These are phyloP conservation scores for Podarcis lilfordi DNA, from an alignment of 2,797 vertebrate genomes.

Conservation along the genomic window DNA sequence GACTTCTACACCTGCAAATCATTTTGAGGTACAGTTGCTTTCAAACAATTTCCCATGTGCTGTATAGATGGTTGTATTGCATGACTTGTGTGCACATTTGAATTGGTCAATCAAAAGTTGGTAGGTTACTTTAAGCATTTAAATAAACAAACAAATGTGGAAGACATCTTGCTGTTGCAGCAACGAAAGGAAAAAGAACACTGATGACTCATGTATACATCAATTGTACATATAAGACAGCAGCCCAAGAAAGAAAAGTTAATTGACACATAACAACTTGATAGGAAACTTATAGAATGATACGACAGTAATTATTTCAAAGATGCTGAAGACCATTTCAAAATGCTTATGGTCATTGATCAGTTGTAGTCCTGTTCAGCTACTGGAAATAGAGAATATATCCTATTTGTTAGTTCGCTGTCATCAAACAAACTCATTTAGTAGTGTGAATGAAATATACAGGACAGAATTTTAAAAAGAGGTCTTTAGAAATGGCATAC, in stretches of 20 bases:
- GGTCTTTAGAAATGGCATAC: constrained; percentile 76
- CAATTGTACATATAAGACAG: not conserved
- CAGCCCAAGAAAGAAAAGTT: not conserved
- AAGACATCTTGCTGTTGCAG: not conserved
- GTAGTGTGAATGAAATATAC: constrained; percentile 36
- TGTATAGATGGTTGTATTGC: not conserved
- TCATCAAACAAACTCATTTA: constrained; percentile 7
- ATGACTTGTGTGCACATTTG: not conserved
- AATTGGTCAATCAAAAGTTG: not conserved
- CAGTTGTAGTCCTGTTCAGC: not conserved
- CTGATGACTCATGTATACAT: not conserved
- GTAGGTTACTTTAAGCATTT: not conserved
- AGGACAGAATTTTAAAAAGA: constrained; percentile 42
- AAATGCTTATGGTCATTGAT: not conserved
- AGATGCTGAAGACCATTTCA: not conserved
- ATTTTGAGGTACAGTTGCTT: not conserved
- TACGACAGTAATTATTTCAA: not conserved
- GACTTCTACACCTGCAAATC: not conserved
- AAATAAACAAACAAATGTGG: not conserved
- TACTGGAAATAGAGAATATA: not conserved
- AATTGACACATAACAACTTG: not conserved
- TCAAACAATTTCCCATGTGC: not conserved
- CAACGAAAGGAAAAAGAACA: not conserved
- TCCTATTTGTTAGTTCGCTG: not conserved
- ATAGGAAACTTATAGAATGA: not conserved